phyloP scores from a whole-genome alignment of 2,113 vertebrate genomes.

The Platysternon megacephalum region DNA sequence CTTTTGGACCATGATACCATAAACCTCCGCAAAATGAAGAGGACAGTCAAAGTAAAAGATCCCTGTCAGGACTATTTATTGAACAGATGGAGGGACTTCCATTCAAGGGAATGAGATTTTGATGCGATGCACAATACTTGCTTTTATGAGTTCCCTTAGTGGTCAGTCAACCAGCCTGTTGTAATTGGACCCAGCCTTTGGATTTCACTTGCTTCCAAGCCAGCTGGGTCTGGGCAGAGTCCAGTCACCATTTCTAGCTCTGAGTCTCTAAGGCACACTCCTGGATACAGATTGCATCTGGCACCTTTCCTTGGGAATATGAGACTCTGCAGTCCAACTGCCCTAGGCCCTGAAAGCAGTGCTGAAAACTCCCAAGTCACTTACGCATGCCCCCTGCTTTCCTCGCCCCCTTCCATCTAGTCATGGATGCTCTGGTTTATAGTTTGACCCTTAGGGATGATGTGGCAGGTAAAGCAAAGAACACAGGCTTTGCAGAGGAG shows the following conservation, averaged over 20 bases:
- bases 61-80: conserved; percentile 17
- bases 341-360: not conserved
- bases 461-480: not conserved
- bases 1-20: not conserved
- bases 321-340: not conserved
- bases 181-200: not conserved
- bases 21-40: conserved; percentile 28
- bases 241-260: not conserved
- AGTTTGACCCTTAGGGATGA: not conserved
- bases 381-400: not conserved
- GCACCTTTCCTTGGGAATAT: not conserved
- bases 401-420: no score
- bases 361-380: not conserved
- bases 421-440: not conserved
- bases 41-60: conserved; percentile 55
- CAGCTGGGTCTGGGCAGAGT: not conserved
- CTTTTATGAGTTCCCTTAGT: not conserved
- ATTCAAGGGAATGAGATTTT: not conserved
- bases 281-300: not conserved
- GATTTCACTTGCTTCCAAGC: not conserved
- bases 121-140: not conserved
- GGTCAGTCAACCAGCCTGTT: not conserved
- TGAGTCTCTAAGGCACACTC: not conserved
- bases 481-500: not conserved
- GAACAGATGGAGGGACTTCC: not conserved